Conservation (phyloP, 2,113 vertebrate genomes). For the Benitochromis conjunctus region DNA sequence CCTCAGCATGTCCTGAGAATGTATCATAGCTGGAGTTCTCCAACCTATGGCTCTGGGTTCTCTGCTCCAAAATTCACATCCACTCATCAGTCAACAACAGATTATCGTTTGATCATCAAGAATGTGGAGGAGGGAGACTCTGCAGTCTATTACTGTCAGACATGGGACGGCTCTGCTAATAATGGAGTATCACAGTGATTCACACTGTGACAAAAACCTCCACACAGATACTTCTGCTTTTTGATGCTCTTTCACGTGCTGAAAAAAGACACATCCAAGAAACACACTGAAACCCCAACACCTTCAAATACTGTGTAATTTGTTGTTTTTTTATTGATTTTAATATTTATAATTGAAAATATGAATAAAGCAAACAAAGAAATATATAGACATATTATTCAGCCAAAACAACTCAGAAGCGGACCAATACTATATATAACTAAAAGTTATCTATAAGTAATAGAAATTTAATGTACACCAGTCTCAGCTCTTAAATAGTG, state of each 20-base stretch:
- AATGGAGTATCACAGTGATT: not conserved
- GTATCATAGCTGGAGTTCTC: rapidly evolving
- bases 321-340: rapidly evolving
- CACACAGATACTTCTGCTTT: not conserved
- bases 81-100: not conserved
- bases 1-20: rapidly evolving
- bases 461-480: not conserved
- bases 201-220: not conserved
- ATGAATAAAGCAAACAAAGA: not conserved
- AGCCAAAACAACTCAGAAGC: not conserved
- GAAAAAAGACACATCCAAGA: rapidly evolving
- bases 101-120: rapidly evolving
- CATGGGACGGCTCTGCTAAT: rapidly evolving
- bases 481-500: not conserved
- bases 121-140: not conserved
- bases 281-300: not conserved
- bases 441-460: not conserved
- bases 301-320: rapidly evolving
- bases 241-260: not conserved
- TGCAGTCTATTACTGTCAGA: rapidly evolving
- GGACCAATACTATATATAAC: not conserved
- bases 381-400: not conserved
- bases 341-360: not conserved
- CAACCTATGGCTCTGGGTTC: rapidly evolving
- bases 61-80: not conserved